phyloP scores from a whole-genome alignment of 30 jellyfish, hydroid and myxozoan genomes.

The Aurelia sp. region DNA sequence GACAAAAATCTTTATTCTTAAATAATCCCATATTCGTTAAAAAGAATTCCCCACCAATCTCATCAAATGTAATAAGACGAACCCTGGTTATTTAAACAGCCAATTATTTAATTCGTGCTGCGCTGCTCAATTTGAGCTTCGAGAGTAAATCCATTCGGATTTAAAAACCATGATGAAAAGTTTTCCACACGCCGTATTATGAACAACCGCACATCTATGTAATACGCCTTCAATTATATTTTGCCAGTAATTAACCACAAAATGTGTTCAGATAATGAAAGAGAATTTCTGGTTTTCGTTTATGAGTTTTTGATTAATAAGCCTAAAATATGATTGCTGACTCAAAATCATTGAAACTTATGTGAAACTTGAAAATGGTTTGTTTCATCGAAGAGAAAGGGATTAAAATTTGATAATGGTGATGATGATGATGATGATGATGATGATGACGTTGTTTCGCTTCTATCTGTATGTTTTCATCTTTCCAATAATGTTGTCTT shows the following conservation, averaged over 20 bases:
- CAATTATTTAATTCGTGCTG: constrained; percentile 42
- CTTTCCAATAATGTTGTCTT: too few relatives aligned
- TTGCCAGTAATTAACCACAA: constrained; percentile 35
- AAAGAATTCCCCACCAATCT: constrained; percentile 46
- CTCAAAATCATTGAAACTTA: too few relatives aligned
- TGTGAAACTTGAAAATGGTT: too few relatives aligned
- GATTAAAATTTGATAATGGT: too few relatives aligned
- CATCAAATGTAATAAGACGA: constrained; percentile 43
- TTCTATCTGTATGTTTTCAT: too few relatives aligned
- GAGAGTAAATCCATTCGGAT: constrained; percentile 22
- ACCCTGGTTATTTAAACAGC: constrained; percentile 51
- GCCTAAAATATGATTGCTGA: background rate
- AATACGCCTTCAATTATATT: background rate
- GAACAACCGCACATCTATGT: constrained; percentile 2
- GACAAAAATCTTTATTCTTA: constrained; percentile 56
- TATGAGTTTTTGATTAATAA: background rate
- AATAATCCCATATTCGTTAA: constrained; percentile 61
- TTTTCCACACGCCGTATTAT: background rate
- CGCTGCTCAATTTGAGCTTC: constrained; percentile 16
- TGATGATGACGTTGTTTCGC: too few relatives aligned
- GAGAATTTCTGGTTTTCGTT: background rate
- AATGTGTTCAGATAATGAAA: background rate
- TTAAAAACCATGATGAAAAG: constrained; percentile 35
- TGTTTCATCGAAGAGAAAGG: too few relatives aligned
- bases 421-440: too few relatives aligned